These are phyloP conservation scores for Sebastes glaucus DNA, from an alignment of 2,797 vertebrate species.

Conservation along the genomic window DNA sequence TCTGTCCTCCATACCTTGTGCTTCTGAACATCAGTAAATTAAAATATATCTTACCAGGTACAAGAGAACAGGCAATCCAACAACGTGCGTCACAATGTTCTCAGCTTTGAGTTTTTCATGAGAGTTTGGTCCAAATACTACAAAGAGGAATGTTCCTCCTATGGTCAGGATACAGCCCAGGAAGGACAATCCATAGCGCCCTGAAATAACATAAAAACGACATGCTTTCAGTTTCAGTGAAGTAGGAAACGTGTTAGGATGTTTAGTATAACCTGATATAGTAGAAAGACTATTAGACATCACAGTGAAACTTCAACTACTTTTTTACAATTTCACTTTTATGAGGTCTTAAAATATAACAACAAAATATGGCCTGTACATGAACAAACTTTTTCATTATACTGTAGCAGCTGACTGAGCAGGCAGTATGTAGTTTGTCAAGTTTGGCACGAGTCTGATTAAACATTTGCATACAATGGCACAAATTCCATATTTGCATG, in stretches of 20 bases:
- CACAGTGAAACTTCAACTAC: neutral
- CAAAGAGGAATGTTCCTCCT: constrained; percentile 92
- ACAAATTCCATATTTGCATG: constrained; percentile 19
- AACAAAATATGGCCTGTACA: neutral
- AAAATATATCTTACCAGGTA: constrained; percentile 87
- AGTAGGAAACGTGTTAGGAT: neutral
- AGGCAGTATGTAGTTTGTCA: neutral
- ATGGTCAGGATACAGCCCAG: constrained; percentile 89
- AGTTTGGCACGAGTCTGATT: neutral
- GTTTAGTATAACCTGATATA: neutral
- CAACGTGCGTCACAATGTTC: constrained; percentile 91
- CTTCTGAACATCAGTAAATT: neutral
- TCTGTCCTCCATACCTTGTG: neutral
- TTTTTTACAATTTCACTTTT: neutral
- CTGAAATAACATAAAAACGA: constrained; percentile 71
- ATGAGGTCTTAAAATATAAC: neutral
- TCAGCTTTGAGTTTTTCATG: constrained; percentile 92
- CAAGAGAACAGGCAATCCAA: constrained; percentile 94
- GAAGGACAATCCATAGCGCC: constrained; percentile 88
- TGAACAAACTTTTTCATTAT: neutral
- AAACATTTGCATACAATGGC: constrained; percentile 35
- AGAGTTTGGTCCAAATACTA: constrained; percentile 94
- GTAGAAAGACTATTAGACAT: neutral
- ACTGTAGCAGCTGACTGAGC: neutral
- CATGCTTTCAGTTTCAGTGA: neutral